phyloP scores from a whole-genome alignment of 2,797 vertebrate species.

The Anabacerthia variegaticeps region DNA sequence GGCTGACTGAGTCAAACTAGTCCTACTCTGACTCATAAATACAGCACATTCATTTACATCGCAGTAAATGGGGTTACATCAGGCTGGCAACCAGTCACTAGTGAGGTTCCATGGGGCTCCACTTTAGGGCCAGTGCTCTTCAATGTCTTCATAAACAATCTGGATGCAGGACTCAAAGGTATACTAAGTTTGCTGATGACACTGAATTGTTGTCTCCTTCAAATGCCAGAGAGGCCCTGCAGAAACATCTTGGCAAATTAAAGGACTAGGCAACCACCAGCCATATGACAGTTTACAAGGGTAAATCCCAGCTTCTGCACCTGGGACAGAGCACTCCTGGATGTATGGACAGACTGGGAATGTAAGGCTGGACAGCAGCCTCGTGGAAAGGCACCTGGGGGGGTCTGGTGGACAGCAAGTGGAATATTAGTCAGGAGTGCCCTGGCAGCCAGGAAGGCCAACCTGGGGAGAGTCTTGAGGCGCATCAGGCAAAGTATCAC shows the following conservation, averaged over 20 bases:
- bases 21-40: background rate
- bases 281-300: background rate
- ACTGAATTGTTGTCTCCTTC: background rate
- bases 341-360: background rate
- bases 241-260: background rate
- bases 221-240: background rate
- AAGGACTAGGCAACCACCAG: background rate
- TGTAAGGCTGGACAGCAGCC: background rate
- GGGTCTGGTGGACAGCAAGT: background rate
- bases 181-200: background rate
- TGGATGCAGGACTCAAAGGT: background rate
- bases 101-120: background rate
- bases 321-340: background rate
- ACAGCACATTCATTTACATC: background rate
- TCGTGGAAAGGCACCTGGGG: background rate
- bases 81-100: background rate
- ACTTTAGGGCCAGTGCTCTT: background rate
- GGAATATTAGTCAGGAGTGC: background rate
- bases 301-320: background rate
- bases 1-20: background rate
- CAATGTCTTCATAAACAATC: background rate
- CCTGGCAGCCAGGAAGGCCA: background rate
- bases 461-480: accelerated
- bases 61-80: background rate
- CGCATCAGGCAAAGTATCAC: background rate